Conservation (phyloP, 2,888 invertebrate species). For the Ptilodon capucinus region DNA sequence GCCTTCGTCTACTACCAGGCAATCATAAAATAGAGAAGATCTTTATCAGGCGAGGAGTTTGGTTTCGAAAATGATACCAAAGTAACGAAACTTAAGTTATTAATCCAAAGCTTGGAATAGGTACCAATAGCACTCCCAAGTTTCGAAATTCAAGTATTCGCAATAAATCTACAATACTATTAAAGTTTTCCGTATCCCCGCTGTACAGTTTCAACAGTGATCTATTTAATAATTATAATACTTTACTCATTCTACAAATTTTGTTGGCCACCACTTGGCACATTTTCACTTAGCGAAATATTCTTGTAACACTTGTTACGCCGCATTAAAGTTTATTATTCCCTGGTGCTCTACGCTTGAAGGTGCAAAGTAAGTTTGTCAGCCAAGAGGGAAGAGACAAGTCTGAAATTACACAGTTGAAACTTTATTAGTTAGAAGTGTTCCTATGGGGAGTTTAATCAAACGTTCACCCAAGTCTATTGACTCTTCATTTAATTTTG, state of each 20-base stretch:
- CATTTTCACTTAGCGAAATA: neutral
- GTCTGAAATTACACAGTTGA: slow-evolving; percentile 39
- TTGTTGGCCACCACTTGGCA: slow-evolving; percentile 16
- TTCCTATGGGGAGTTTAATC: slow-evolving; percentile 27
- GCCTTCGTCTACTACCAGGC: too few species aligned
- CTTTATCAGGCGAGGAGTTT: too few species aligned
- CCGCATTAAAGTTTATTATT: neutral
- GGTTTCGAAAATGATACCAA: too few species aligned
- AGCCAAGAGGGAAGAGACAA: slow-evolving; percentile 31
- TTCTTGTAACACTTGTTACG: neutral
- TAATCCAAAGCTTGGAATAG: too few species aligned
- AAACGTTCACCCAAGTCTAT: slow-evolving; percentile 30
- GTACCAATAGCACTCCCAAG: too few species aligned
- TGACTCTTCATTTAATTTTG: slow-evolving; percentile 34
- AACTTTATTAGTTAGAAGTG: slow-evolving; percentile 43
- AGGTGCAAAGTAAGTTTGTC: slow-evolving; percentile 17
- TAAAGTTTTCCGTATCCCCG: slow-evolving; percentile 28
- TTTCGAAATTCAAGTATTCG: slow-evolving; percentile 5
- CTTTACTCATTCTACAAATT: slow-evolving; percentile 39
- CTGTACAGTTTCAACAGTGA: slow-evolving; percentile 28
- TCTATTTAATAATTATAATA: slow-evolving; percentile 44
- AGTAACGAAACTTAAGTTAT: too few species aligned
- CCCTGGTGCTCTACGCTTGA: neutral
- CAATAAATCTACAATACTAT: slow-evolving; percentile 33
- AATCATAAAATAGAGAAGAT: too few species aligned